phyloP scores from a whole-genome alignment of 2,888 invertebrate genomes.

The Artemia sinica region DNA sequence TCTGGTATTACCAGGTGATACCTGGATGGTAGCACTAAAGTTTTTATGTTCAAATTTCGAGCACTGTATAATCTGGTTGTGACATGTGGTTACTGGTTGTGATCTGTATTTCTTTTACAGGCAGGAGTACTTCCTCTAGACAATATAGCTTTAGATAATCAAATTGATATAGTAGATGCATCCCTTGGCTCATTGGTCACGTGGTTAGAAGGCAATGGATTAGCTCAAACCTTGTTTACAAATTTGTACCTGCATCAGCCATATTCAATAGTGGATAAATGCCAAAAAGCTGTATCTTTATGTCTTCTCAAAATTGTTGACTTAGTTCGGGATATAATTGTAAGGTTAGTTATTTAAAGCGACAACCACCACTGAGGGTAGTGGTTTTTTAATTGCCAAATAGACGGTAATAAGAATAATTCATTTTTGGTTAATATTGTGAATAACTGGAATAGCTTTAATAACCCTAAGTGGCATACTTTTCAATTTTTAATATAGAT shows the following conservation, averaged over 20 bases:
- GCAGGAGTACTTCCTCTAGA: conserved; percentile 58
- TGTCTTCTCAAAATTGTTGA: conserved; percentile 74
- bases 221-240: conserved; percentile 92
- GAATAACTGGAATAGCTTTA: too few relatives aligned
- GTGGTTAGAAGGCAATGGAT: conserved; percentile 89
- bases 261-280: conserved; percentile 58
- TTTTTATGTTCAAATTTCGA: too few relatives aligned
- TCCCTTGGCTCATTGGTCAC: conserved; percentile 84
- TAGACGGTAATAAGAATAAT: too few relatives aligned
- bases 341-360: background rate
- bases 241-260: conserved; percentile 88
- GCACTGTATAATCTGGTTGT: too few relatives aligned
- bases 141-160: conserved; percentile 53
- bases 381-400: too few relatives aligned
- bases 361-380: background rate
- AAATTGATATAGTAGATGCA: conserved; percentile 84
- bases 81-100: conserved; percentile 1
- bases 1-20: too few relatives aligned
- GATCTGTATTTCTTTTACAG: conserved; percentile 34
- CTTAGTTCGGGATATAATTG: conserved; percentile 38
- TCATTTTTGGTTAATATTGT: too few relatives aligned
- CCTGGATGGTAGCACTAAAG: too few relatives aligned
- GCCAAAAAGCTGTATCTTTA: conserved; percentile 66
- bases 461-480: too few relatives aligned
- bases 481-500: too few relatives aligned